A percentile compares a stretch with the other conserved stretches of the same genome.
These are phyloP conservation scores for Drosophila ustulata DNA, from an alignment of 2,888 invertebrate species.

Conservation along the genomic window DNA sequence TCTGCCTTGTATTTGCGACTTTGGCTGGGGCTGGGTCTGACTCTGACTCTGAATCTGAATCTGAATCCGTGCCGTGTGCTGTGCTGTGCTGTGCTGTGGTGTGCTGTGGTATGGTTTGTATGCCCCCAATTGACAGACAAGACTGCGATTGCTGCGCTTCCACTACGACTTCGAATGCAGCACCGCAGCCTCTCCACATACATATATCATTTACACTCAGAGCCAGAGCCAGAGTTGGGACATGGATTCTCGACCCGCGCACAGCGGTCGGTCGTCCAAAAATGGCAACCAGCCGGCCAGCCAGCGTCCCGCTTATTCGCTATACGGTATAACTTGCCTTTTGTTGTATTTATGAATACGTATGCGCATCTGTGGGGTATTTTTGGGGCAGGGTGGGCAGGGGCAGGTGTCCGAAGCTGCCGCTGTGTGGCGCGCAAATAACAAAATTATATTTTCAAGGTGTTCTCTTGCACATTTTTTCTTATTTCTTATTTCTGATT, in stretches of 20 bases:
- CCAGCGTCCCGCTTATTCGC: constrained; percentile 19
- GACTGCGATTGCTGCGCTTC: constrained; percentile 41
- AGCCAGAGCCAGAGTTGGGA: constrained; percentile 50
- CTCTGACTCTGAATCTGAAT: constrained; percentile 3
- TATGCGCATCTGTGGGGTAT: background rate
- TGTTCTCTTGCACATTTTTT: constrained; percentile 75
- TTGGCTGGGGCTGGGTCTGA: constrained; percentile 8
- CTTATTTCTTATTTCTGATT: constrained; percentile 47
- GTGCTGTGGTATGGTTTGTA: constrained; percentile 47
- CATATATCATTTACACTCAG: constrained; percentile 82
- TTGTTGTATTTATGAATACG: constrained; percentile 65
- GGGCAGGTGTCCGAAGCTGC: constrained; percentile 28
- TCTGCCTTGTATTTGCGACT: background rate
- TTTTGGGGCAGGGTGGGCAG: constrained; percentile 9
- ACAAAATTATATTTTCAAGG: constrained; percentile 80
- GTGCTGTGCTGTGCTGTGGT: constrained; percentile 19
- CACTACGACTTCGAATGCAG: constrained; percentile 31
- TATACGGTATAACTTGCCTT: constrained; percentile 29
- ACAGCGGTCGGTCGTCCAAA: constrained; percentile 78
- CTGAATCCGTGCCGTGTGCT: background rate
- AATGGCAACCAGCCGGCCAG: constrained; percentile 65
- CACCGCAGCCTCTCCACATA: constrained; percentile 53
- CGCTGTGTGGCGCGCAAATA: constrained; percentile 72
- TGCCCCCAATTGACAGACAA: constrained; percentile 77
- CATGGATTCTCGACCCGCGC: constrained; percentile 55